Percentiles rank a stretch among this genome's conserved stretches.
Evolutionary conservation across 2,797 vertebrate genomes (phyloP).

Genomic region (Manis pentadactyla): DNA sequence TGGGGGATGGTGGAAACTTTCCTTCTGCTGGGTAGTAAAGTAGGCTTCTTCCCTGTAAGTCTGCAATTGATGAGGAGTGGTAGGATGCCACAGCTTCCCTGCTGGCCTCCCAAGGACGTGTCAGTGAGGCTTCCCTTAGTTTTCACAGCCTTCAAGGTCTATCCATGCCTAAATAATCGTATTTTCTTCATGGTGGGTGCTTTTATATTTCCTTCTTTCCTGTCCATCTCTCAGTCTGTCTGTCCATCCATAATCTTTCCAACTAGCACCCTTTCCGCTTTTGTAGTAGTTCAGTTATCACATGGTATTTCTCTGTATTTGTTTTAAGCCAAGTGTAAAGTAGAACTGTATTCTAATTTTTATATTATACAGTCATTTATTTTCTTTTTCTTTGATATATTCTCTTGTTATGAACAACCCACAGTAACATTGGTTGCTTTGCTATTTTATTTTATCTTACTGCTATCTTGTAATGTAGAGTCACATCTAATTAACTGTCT

Average conservation of each 20-base stretch:
- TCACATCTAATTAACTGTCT: slow-evolving; percentile 34
- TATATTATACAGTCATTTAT: neutral
- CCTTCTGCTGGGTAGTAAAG: no score
- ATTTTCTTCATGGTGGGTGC: neutral
- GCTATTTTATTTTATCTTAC: slow-evolving; percentile 29
- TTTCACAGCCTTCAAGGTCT: no score
- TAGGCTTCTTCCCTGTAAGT: no score
- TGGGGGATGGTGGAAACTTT: no score
- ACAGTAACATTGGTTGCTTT: neutral
- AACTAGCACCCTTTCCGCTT: neutral
- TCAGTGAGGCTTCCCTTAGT: no score
- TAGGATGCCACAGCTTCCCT: no score
- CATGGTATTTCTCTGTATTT: neutral
- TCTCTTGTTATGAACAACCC: slow-evolving; percentile 16
- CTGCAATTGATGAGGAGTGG: no score
- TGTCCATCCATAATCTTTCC: no score
- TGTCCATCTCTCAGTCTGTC: no score
- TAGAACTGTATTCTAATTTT: neutral
- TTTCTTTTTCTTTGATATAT: slow-evolving; percentile 16
- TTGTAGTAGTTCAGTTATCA: neutral
- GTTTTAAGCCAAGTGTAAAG: slow-evolving; percentile 23
- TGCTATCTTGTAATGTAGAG: neutral
- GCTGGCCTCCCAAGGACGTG: no score
- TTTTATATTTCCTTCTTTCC: neutral
- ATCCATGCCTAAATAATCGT: neutral